Evolutionary conservation across 2,888 invertebrate species (phyloP), one percentile per base, ranked within the genome.

Genomic region (Odontothrips loti): DNA sequence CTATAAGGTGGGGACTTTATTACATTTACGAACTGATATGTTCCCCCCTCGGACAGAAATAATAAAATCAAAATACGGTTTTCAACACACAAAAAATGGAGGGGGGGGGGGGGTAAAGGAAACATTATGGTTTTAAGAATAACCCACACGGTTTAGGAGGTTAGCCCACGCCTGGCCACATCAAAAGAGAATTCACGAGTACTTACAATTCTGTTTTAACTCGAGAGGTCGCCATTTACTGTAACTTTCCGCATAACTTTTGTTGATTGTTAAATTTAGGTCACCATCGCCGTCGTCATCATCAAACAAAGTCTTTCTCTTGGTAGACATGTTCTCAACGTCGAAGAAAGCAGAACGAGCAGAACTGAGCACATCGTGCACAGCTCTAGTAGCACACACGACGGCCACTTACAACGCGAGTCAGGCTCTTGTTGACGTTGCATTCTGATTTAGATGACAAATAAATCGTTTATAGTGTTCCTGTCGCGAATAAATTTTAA

Each of bases 181-280:
- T 2, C 34, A 43, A 43, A 43, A 6, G 34, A 2, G 34, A 2
- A 43, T 43, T 43, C 6, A n/a, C 0, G 8, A 17, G 9, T 48
- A 81, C 81, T 81, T 79, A 81, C 81, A 23, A n/a, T 47, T 79
- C 79, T 48, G 34, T 15, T 79, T 47, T n/a, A 79, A n/a, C 27
- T 81, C 81, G 20, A 17, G 27, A 23, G 80, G 27, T 43, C 81
- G n/a, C 81, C 81, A 81, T 47, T 48, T 48, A 20, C 79, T 79
- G 48, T 81, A 81, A 23, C 81, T 43, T 9, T 81, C 34, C 1
- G 81, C 81, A 23, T 79, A 81, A 12, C 43, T 79, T 43, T 68
- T 81, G 20, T 79, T 81, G 27, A 81, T 79, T 0, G 68, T 34
- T 23, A 81, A 79, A 20, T 34, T 75, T 8, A 47, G n/a, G 4